Conservation (phyloP, 1,140 invertebrate genomes). For the Pseudobourletiella spinata region DNA sequence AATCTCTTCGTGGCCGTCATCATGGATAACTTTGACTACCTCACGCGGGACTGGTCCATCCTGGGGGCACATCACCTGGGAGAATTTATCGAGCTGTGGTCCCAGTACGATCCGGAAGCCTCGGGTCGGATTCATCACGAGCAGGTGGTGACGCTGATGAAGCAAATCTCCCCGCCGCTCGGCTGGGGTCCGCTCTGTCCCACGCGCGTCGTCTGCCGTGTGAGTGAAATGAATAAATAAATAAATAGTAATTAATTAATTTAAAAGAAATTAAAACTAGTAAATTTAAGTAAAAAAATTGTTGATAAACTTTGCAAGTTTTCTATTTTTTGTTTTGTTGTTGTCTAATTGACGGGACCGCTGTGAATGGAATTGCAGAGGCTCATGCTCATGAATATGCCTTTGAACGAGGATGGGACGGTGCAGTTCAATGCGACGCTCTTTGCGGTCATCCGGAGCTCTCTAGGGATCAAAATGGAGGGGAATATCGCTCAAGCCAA, state of each 20-base stretch:
- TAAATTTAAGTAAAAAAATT: too few species aligned
- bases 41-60: conserved; percentile 99
- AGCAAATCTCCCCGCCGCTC: conserved; percentile 96
- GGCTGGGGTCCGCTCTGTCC: conserved; percentile 99
- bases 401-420: conserved; percentile 96
- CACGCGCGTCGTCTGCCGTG: conserved; percentile 95
- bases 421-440: conserved; percentile 98
- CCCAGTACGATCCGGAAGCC: conserved; percentile 98
- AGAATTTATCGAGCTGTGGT: conserved; percentile 96
- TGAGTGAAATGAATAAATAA: too few species aligned
- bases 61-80: conserved; percentile 97
- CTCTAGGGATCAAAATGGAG: conserved; percentile 94
- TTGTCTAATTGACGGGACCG: background rate
- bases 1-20: too few species aligned
- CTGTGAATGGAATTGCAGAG: too few species aligned
- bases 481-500: conserved; percentile 96
- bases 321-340: background rate
- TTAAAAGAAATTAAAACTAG: too few species aligned
- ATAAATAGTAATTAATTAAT: too few species aligned
- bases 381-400: conserved; percentile 99
- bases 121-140: conserved; percentile 98
- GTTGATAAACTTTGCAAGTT: too few species aligned
- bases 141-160: conserved; percentile 91
- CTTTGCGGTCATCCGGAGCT: conserved; percentile 96
- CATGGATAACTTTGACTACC: too few species aligned